Evolutionary conservation across 2,797 vertebrate genomes (phyloP).

Genomic region (Urophycis tenuis): DNA sequence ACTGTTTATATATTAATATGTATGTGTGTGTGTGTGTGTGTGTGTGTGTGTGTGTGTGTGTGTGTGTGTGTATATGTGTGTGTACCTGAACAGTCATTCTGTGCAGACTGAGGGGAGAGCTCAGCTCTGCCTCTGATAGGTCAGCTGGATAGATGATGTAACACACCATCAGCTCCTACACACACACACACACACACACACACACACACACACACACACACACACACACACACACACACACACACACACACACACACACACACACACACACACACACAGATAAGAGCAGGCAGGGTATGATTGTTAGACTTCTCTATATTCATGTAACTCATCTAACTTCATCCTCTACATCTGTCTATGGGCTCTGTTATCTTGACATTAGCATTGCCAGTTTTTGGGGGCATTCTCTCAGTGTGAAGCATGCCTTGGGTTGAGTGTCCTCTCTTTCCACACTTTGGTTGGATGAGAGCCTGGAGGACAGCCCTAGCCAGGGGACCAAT

Average conservation of each 20-base stretch:
- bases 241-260: constrained; percentile 5
- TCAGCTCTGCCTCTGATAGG: constrained; percentile 73
- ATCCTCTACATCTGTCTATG: neutral
- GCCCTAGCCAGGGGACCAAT: too few species aligned
- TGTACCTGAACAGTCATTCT: constrained; percentile 74
- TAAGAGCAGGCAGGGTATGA: too few species aligned
- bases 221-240: constrained; percentile 7
- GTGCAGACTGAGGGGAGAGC: constrained; percentile 76
- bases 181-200: neutral
- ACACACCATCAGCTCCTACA: constrained; percentile 82
- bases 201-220: neutral
- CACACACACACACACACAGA: constrained; percentile 2
- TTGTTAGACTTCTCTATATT: too few species aligned
- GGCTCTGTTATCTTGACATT: too few species aligned
- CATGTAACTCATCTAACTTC: too few species aligned
- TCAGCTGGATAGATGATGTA: constrained; percentile 74
- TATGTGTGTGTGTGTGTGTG: neutral
- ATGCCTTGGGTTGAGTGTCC: too few species aligned
- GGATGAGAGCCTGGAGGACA: too few species aligned
- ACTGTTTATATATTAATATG: neutral
- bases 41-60: constrained; percentile 12
- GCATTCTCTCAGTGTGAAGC: neutral
- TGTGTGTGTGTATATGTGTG: constrained; percentile 2
- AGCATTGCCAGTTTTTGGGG: too few species aligned
- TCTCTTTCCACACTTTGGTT: too few species aligned